These are phyloP conservation scores for Pyrgus malvae DNA, from an alignment of 2,888 invertebrate species.

Conservation along the genomic window DNA sequence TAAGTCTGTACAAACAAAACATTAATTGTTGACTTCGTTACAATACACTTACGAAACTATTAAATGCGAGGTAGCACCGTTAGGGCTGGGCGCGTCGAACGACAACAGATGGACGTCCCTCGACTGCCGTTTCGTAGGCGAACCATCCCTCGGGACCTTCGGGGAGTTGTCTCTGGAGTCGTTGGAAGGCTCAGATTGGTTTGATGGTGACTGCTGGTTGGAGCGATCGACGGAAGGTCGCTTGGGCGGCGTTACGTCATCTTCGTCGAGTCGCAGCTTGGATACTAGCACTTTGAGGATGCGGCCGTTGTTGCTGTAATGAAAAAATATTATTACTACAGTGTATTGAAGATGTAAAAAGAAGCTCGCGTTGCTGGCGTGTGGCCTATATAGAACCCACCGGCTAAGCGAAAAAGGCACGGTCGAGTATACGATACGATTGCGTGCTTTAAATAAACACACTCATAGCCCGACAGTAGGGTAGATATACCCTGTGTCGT, in stretches of 20 bases:
- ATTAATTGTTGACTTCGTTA: no score
- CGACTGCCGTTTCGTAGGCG: background rate
- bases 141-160: background rate
- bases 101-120: constrained; percentile 32
- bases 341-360: background rate
- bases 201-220: no score
- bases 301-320: constrained; percentile 49
- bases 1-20: background rate
- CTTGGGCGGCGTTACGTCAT: constrained; percentile 40
- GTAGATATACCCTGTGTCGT: no score
- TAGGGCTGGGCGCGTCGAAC: constrained; percentile 69
- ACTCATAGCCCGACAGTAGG: no score
- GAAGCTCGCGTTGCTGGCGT: no score
- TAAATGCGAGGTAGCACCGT: constrained; percentile 59
- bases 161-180: background rate
- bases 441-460: no score
- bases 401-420: no score
- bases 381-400: no score
- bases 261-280: constrained; percentile 57
- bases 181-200: no score
- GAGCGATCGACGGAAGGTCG: background rate
- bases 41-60: constrained; percentile 58
- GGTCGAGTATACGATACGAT: no score
- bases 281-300: constrained; percentile 66
- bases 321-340: background rate